Base-by-base conservation (phyloP, 2,888 invertebrate species). In the Zonitis immaculata region DNA sequence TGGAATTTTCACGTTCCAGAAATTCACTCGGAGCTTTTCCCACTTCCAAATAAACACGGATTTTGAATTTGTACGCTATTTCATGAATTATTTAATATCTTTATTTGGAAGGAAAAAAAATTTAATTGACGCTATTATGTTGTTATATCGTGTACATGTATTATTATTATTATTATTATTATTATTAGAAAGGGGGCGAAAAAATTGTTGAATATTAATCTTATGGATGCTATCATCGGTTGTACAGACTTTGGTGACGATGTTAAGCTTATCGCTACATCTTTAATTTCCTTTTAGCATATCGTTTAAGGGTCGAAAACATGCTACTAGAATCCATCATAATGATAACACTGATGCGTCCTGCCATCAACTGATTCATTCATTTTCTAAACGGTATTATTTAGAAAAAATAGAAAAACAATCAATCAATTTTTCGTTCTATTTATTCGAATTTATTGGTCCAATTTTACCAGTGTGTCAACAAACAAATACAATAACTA, bases 251-350 rank as follows among this genome's bases (percentile, higher is more conserved):
- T 59, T 49, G 56, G 53, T 61, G 65, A 58, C 67, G 64, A 65
- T 65, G 64, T 56, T 39, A 62, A 57, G 66, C 72, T 73, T 75
- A 75, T 75, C 75, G 70, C 58, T 52, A 57, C 66, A 75, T 75
- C 75, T 75, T 74, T 75, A 75, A 75, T 75, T 75, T 75, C 75
- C 75, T 73, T 71, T 71, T 71, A 70, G 73, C 73, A 72, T 74
- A 73, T 74, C 74, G 73, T 72, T 70, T 68, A 68, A 70, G 68
- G 69, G n/a, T n/a, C n/a, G n/a, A 68, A 68, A 73, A 73, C 72
- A 72, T 71, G 69, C 72, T 67, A 68, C 69, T 67, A 67, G 71
- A 71, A 75, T 74, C 73, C 74, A 74, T 73, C 73, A 74, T 67
- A 61, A 64, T 69, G 74, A 75, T 75, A 75, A 72, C 70, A 68